Evolutionary conservation across 1,140 invertebrate species (phyloP).

Genomic region (Lycorma delicatula): DNA sequence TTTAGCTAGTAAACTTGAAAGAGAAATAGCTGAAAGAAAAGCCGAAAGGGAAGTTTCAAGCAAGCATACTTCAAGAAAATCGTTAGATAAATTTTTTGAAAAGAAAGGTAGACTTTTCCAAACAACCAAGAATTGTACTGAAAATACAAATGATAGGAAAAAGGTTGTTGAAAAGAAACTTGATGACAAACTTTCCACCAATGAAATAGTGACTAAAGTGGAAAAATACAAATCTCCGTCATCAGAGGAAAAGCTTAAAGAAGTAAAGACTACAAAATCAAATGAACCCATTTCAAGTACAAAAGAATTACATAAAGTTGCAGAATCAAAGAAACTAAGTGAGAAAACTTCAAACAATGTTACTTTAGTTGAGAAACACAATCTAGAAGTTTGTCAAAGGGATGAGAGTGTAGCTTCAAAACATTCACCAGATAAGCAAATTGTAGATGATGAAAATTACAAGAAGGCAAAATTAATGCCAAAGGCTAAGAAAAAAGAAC

Average conservation of each 20-base stretch:
- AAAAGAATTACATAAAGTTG: no score
- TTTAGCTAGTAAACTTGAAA: slow-evolving; percentile 21
- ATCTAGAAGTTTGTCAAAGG: no score
- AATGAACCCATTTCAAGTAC: no score
- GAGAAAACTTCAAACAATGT: no score
- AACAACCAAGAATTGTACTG: slow-evolving; percentile 4
- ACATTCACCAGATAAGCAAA: no score
- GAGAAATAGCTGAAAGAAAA: slow-evolving; percentile 28
- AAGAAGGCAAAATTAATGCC: no score
- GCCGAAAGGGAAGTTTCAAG: slow-evolving; percentile 16
- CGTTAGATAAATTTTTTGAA: slow-evolving; percentile 25
- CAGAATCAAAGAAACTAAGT: no score
- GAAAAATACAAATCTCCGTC: slow-evolving; percentile 1
- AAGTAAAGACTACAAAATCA: no score
- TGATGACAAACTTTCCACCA: not conserved
- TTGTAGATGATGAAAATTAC: no score
- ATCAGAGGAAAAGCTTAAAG: not conserved
- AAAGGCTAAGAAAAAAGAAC: no score
- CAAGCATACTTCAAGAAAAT: slow-evolving; percentile 24
- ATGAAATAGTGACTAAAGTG: not conserved
- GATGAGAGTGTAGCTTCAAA: no score
- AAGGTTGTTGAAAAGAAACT: slow-evolving; percentile 16
- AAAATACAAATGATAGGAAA: slow-evolving; percentile 20
- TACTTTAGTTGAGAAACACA: no score
- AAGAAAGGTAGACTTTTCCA: slow-evolving; percentile 22